Evolutionary conservation across 2,888 invertebrate species (phyloP).

Genomic region (Acholoe squamosa): DNA sequence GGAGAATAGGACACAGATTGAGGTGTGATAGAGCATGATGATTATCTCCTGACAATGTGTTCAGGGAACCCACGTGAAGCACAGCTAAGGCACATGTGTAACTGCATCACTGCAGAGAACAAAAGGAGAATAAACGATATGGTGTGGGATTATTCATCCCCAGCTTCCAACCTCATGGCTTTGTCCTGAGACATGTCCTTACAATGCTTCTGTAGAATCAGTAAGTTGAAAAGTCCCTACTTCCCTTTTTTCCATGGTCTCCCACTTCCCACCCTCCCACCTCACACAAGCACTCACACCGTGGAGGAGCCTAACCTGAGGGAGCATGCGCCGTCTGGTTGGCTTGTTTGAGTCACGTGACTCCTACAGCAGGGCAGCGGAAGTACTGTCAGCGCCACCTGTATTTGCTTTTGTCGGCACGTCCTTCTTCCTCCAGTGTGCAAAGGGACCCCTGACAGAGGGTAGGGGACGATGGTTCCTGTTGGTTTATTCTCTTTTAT

Average conservation of each 20-base stretch:
- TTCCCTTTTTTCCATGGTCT: neutral
- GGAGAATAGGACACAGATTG: too few relatives aligned
- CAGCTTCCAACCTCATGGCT: too few relatives aligned
- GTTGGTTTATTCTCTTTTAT: neutral
- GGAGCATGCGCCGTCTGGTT: neutral
- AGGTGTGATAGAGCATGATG: too few relatives aligned
- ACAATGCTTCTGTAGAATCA: too few relatives aligned
- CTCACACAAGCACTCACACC: neutral
- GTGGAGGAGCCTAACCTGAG: neutral
- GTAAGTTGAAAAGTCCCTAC: too few relatives aligned
- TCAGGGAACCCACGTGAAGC: too few relatives aligned
- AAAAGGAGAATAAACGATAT: too few relatives aligned
- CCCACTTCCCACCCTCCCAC: neutral
- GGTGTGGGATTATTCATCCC: too few relatives aligned
- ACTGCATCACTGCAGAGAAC: too few relatives aligned
- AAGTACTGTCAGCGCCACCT: slow-evolving; percentile 14
- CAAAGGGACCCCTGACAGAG: neutral
- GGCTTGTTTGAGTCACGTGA: slow-evolving; percentile 27
- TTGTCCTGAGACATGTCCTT: too few relatives aligned
- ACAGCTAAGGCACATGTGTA: too few relatives aligned
- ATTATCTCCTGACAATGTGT: too few relatives aligned
- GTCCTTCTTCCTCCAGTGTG: neutral
- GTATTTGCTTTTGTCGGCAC: neutral
- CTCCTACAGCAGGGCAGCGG: neutral
- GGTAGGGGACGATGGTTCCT: neutral